Percentiles rank a stretch among this genome's conserved stretches.
These are phyloP conservation scores for Cosmorhoe ocellata DNA, from an alignment of 2,888 invertebrate species.

Conservation along the genomic window DNA sequence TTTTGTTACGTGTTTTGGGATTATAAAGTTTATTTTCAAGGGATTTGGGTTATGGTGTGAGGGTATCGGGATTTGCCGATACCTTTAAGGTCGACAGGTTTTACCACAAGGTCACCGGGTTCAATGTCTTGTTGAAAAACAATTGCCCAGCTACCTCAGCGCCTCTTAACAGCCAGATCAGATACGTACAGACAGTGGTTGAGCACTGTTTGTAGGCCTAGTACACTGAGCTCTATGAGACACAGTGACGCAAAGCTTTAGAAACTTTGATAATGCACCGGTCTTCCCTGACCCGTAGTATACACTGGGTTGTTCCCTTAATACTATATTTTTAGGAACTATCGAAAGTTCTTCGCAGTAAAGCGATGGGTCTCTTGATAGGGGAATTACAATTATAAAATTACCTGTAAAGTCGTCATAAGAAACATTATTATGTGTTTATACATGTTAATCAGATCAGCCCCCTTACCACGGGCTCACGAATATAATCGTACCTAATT, in stretches of 20 bases:
- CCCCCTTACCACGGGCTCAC: too few species aligned
- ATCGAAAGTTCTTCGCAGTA: constrained; percentile 55
- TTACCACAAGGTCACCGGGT: constrained; percentile 58
- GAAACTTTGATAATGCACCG: constrained; percentile 50
- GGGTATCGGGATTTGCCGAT: constrained; percentile 4
- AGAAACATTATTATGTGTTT: constrained; percentile 1
- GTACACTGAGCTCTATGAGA: constrained; percentile 55
- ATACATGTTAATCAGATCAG: too few species aligned
- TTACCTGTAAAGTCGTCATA: constrained; percentile 64
- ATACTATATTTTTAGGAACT: constrained; percentile 73
- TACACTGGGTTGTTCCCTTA: constrained; percentile 70
- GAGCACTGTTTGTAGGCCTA: constrained; percentile 69
- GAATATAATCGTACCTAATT: too few species aligned
- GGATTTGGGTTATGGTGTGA: constrained; percentile 5
- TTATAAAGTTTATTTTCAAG: neutral
- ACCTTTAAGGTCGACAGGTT: constrained; percentile 6
- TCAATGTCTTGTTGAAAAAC: constrained; percentile 81
- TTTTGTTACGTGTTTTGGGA: neutral
- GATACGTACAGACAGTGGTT: constrained; percentile 75
- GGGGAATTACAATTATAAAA: constrained; percentile 48
- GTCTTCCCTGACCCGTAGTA: constrained; percentile 72
- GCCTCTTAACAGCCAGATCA: constrained; percentile 49
- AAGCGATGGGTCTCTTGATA: constrained; percentile 68
- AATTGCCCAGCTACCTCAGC: constrained; percentile 71
- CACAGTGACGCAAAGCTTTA: constrained; percentile 51